Evolutionary conservation across 2,113 vertebrate species (phyloP).

Genomic region (Gymnogyps californianus): DNA sequence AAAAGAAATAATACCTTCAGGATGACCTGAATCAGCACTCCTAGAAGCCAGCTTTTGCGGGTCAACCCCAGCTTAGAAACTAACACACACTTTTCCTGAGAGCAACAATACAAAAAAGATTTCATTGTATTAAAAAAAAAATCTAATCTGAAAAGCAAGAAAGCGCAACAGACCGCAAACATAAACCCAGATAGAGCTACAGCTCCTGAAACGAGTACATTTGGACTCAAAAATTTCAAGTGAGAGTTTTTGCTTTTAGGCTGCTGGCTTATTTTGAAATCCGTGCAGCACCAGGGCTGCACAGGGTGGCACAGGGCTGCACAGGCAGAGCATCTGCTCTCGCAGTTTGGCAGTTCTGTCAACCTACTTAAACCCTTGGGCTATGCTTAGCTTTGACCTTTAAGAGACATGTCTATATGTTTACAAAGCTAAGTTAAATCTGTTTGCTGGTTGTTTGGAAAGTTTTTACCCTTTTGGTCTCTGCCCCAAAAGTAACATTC

Average conservation of each 20-base stretch:
- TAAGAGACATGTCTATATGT: background rate
- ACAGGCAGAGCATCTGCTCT: background rate
- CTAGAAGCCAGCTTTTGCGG: background rate
- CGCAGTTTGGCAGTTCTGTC: background rate
- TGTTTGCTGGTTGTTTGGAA: background rate
- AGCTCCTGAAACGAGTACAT: background rate
- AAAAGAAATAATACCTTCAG: background rate
- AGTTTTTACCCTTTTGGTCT: background rate
- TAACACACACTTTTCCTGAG: background rate
- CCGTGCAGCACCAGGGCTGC: background rate
- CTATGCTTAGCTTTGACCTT: conserved; percentile 52
- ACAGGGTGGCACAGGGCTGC: background rate
- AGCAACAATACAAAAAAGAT: background rate
- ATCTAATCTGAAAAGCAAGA: background rate
- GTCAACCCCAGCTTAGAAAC: background rate
- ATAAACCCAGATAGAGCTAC: background rate
- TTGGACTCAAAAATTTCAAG: background rate
- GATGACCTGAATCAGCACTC: conserved; percentile 22
- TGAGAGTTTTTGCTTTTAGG: background rate
- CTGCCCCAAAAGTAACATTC: background rate
- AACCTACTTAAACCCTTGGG: conserved; percentile 18
- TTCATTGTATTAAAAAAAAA: background rate
- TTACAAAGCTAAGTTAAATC: conserved; percentile 30
- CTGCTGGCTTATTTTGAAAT: conserved; percentile 11
- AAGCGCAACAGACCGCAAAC: background rate